phyloP scores from a whole-genome alignment of 1,140 invertebrate genomes.

The Drosophila cardini region DNA sequence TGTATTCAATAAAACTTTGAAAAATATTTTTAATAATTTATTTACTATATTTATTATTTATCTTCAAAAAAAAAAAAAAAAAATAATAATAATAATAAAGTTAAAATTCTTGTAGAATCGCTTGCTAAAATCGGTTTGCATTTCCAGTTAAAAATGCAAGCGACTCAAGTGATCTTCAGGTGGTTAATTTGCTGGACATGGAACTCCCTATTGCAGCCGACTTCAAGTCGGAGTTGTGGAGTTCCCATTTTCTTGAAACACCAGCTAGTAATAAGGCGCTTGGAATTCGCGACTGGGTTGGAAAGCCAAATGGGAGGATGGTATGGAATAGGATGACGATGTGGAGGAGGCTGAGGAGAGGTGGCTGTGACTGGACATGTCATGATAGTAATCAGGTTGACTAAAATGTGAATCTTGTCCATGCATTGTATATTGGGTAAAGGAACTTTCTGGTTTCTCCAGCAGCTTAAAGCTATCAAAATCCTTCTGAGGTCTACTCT shows the following conservation, averaged over 20 bases:
- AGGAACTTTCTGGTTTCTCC: neutral
- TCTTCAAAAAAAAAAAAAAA: neutral
- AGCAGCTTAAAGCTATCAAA: neutral
- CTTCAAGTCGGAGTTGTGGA: constrained; percentile 15
- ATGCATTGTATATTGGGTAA: neutral
- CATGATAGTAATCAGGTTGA: constrained; percentile 2
- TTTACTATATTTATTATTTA: too few species aligned
- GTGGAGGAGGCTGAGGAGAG: neutral
- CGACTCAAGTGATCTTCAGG: constrained; percentile 7
- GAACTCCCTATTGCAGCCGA: constrained; percentile 6
- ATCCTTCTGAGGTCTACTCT: constrained; percentile 2
- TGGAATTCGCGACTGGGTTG: constrained; percentile 62
- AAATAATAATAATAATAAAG: constrained; percentile 10
- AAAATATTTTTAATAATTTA: neutral
- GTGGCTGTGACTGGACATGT: neutral
- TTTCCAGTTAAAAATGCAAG: constrained; percentile 23
- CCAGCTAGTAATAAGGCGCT: constrained; percentile 54
- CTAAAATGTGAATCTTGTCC: constrained; percentile 1
- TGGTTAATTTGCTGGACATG: neutral
- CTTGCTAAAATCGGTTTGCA: constrained; percentile 17
- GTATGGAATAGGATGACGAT: neutral
- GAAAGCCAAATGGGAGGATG: neutral
- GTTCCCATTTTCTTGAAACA: neutral
- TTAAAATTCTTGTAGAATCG: constrained; percentile 3
- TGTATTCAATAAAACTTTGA: neutral